phyloP scores from a whole-genome alignment of 2,888 invertebrate genomes.

The Stenchaetothrips biformis region DNA sequence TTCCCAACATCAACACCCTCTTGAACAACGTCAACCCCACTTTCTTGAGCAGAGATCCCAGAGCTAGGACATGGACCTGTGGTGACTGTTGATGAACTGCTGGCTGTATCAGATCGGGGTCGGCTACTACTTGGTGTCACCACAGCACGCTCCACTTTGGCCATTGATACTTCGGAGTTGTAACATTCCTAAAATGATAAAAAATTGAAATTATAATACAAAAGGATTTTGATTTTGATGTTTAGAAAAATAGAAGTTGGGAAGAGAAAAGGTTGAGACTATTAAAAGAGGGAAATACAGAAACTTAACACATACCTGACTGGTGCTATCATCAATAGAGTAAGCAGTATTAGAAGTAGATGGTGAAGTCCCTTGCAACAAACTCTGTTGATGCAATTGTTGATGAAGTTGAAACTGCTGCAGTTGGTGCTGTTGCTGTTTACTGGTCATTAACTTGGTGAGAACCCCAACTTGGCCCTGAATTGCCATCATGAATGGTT shows the following conservation, averaged over 20 bases:
- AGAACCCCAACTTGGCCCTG: conserved; percentile 75
- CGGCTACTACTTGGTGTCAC: conserved; percentile 19
- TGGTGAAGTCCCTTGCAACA: conserved; percentile 39
- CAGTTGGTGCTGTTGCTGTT: conserved; percentile 52
- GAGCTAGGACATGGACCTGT: neutral
- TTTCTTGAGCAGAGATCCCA: neutral
- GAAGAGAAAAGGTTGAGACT: neutral
- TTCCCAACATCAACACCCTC: neutral
- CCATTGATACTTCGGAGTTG: neutral
- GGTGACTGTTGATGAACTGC: neutral
- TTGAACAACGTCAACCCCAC: neutral
- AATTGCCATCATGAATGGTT: conserved; percentile 74
- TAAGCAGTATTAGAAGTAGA: conserved; percentile 45
- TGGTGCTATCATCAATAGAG: conserved; percentile 38
- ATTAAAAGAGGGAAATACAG: too few species aligned
- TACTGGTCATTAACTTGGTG: conserved; percentile 57
- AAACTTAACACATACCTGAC: neutral
- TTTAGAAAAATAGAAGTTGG: neutral
- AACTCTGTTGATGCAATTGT: neutral
- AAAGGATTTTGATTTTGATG: neutral
- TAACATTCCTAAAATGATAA: neutral
- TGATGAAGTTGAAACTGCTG: conserved; percentile 41
- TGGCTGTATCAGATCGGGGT: neutral
- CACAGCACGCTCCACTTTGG: neutral
- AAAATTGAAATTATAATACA: neutral